Base-by-base conservation (phyloP, 2,888 invertebrate genomes). In the Cantharis nigra region DNA sequence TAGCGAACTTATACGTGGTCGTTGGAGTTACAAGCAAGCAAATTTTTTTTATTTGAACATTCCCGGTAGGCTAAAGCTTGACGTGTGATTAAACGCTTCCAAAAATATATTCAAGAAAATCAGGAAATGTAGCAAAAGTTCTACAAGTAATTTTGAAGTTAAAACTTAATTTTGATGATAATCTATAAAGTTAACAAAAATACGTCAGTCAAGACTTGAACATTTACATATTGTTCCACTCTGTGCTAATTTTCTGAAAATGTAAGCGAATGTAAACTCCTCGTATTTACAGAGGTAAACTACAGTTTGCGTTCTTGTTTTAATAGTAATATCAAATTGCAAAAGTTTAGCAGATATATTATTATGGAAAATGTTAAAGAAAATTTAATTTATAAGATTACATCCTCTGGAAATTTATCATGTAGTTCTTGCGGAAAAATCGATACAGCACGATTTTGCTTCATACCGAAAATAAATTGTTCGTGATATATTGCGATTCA, bases 261-360 rank as follows among this genome's bases (percentile, higher is more conserved):
- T 33, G 64, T n/a, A 23, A 64, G 63, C 33, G 70, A 75, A 75
- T 70, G 70, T 75, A 64, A 63, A 74, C 63, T 74, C 63, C 69
- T 69, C 16, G 69, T 30, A 74, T 70, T 74, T 71, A 71, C 63
- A 33, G 64, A 70, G 75, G 70, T 75, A 75, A 75, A 75, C 49
- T 70, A 75, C 70, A 75, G 75, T 75, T 75, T 70, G 64, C 20
- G 65, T 75, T 75, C 75, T 75, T 75, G 75, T 75, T 75, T 75
- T 75, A 70, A 67, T 70, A 70, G 23, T 30, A n/a, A 65, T 64
- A 75, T 75, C 71, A 75, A 65, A 70, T 65, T 70, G 20, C 26
- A 67, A 70, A 71, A 75, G 70, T 75, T 75, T 64, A 13, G 71
- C 49, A 70, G 70, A 75, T 75, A 65, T 75, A 75, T 70, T 70